phyloP scores from a whole-genome alignment of 1,140 invertebrate species.

The Galleria mellonella region DNA sequence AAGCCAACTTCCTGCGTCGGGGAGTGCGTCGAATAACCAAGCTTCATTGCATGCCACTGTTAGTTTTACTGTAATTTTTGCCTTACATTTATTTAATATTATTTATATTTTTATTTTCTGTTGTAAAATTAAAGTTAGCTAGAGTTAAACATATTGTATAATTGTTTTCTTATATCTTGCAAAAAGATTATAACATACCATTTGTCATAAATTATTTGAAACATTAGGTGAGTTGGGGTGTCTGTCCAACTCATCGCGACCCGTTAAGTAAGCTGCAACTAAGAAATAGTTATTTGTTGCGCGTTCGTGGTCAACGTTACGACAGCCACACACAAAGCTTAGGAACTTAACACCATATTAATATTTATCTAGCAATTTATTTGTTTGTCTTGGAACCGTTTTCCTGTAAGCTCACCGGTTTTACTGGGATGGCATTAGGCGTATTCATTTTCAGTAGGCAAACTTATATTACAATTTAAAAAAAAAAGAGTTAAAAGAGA shows the following conservation, averaged over 20 bases:
- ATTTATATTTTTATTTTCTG: too few relatives aligned
- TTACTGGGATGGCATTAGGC: constrained; percentile 17
- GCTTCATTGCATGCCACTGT: constrained; percentile 10
- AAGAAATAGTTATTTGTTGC: constrained; percentile 41
- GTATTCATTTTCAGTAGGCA: neutral
- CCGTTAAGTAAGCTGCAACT: constrained; percentile 54
- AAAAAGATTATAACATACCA: too few relatives aligned
- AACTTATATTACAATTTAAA: too few relatives aligned
- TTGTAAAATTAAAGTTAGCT: too few relatives aligned
- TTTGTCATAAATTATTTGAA: too few relatives aligned
- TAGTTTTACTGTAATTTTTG: too few relatives aligned
- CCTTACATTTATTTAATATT: too few relatives aligned
- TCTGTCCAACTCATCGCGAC: constrained; percentile 8
- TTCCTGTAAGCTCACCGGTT: constrained; percentile 30
- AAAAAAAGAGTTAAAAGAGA: neutral
- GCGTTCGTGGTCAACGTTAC: constrained; percentile 21
- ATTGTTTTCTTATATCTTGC: too few relatives aligned
- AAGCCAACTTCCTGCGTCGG: constrained; percentile 40
- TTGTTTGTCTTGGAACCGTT: constrained; percentile 54
- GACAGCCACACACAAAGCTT: constrained; percentile 34
- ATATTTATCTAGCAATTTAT: constrained; percentile 63
- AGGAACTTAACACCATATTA: constrained; percentile 30
- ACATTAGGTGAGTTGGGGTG: too few relatives aligned
- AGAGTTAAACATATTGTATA: too few relatives aligned
- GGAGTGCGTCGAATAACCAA: neutral